Base-by-base conservation (phyloP, 2,113 vertebrate genomes). In the Antechinus flavipes region DNA sequence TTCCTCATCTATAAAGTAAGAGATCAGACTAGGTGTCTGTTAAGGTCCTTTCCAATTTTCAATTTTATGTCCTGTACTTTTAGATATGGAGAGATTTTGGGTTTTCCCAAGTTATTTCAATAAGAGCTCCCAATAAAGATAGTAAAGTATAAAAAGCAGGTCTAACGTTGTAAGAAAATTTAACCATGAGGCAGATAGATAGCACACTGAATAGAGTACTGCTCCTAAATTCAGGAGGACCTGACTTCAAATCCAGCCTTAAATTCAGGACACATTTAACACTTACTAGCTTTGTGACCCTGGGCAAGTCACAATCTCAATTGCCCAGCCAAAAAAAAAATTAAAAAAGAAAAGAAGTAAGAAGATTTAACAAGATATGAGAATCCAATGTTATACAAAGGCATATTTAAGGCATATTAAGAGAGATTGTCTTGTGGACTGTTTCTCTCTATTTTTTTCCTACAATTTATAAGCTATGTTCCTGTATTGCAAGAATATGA, bases 91-190 rank as follows among this genome's bases (percentile, higher is more conserved):
- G 35, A 42, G n/a, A 84, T 7, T 96, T 61, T 68, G 42, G 58
- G 42, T 92, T 92, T 93, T 56, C 27, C 93, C n/a, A 94, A 84
- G 95, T 93, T 90, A 93, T 76, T 94, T 94, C 76, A 91, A 90
- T 97, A 89, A 91, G 90, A 93, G 12, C 26, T 97, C 19, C n/a
- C 93, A 95, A 95, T 97, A 95, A 94, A 97, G 76, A 95, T 96
- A 95, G 93, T 55, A 95, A 46, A 95, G 27, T 76, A 95, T 58
- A 93, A 93, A 96, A 90, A 92, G 89, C 93, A 96, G 96, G 14
- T 90, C 30, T 52, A 93, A 93, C 94, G 95, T 93, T 22, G 94
- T 58, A 91, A 55, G 54, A 24, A 55, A 55, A 55, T 55, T 55
- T 55, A 55, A 55, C 27, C 50, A 52, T 52, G 50, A 10, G 8